These are phyloP conservation scores for Neoaliturus tenellus DNA, from an alignment of 2,888 invertebrate species.

Conservation along the genomic window DNA sequence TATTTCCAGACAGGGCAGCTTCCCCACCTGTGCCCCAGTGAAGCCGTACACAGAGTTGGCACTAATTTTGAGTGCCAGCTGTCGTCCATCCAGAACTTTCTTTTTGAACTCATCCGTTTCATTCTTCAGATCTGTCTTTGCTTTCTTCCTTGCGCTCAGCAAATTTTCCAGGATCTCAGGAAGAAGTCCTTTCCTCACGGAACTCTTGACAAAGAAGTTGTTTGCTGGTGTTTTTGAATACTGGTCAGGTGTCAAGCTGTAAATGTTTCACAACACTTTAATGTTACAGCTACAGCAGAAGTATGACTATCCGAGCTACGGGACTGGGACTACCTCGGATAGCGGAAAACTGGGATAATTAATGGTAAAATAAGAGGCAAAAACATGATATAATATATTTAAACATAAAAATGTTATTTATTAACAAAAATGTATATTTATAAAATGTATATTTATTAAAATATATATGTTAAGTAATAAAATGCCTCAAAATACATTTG, in stretches of 20 bases:
- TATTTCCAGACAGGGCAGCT: conserved; percentile 96
- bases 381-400: no score
- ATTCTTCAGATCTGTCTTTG: conserved; percentile 95
- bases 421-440: no score
- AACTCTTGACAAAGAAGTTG: conserved; percentile 92
- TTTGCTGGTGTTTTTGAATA: conserved; percentile 93
- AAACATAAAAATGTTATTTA: no score
- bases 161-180: conserved; percentile 97
- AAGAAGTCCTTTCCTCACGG: conserved; percentile 92
- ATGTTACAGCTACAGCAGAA: no score
- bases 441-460: no score
- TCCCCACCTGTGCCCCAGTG: conserved; percentile 98
- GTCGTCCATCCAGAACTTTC: conserved; percentile 97
- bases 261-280: conserved; percentile 59
- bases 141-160: conserved; percentile 93
- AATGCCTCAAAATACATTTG: no score
- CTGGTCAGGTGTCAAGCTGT: conserved; percentile 79
- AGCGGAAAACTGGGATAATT: no score
- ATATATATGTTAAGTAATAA: no score
- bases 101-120: conserved; percentile 96
- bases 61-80: conserved; percentile 97
- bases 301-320: no score
- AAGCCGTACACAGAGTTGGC: conserved; percentile 99
- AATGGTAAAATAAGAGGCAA: no score
- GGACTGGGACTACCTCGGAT: no score